These are phyloP conservation scores for Crossocerus cetratus DNA, from an alignment of 2,888 invertebrate genomes.

Conservation along the genomic window DNA sequence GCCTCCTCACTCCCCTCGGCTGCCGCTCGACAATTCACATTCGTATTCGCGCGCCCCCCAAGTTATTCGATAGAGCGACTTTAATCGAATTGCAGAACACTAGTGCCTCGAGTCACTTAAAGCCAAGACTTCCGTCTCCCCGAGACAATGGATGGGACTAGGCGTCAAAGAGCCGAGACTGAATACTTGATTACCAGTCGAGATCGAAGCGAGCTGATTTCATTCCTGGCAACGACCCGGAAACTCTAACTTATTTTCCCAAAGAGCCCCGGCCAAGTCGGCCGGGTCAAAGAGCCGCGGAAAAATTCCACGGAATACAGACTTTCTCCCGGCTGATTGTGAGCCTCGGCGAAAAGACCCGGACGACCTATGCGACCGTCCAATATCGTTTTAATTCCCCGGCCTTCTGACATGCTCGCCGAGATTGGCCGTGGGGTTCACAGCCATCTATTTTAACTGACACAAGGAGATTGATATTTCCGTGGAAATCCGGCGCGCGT, in stretches of 20 bases:
- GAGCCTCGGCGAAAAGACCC: too few relatives aligned
- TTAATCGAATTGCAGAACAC: conserved; percentile 6
- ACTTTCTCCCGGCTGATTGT: too few relatives aligned
- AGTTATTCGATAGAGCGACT: neutral
- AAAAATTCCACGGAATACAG: neutral
- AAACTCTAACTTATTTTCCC: neutral
- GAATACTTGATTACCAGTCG: conserved; percentile 1
- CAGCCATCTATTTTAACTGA: neutral
- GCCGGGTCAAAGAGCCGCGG: neutral
- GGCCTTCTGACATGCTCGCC: neutral
- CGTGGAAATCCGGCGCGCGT: neutral
- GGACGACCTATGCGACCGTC: too few relatives aligned
- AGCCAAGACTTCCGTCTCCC: neutral
- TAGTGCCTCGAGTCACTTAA: neutral
- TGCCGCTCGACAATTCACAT: too few relatives aligned
- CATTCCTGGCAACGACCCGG: neutral
- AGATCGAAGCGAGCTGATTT: neutral
- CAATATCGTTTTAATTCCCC: neutral
- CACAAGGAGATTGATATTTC: too few relatives aligned
- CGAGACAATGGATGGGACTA: conserved; percentile 13
- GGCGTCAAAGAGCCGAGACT: neutral
- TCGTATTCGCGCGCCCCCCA: neutral
- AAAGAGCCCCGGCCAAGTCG: neutral
- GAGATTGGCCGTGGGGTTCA: neutral
- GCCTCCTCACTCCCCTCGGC: neutral